Conservation (phyloP, 2,888 invertebrate genomes). For the Furcula furcula region DNA sequence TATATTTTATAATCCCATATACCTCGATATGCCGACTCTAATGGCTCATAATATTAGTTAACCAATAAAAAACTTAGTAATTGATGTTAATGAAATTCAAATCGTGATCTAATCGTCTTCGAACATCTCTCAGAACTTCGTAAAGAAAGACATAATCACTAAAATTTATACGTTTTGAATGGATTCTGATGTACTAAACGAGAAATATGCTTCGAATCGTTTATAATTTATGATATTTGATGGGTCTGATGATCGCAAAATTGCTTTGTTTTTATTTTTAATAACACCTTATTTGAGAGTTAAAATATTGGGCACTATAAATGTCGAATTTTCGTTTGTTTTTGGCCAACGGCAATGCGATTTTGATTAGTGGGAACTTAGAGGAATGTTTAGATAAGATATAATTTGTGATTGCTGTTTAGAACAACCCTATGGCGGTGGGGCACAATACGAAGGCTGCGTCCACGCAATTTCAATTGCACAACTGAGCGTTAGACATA, state of each 20-base stretch:
- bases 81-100: slow-evolving; percentile 33
- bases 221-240: slow-evolving; percentile 21
- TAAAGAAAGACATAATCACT: slow-evolving; percentile 27
- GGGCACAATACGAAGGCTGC: too few relatives aligned
- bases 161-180: slow-evolving; percentile 24
- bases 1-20: slow-evolving; percentile 23
- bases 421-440: too few relatives aligned
- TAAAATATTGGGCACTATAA: slow-evolving; percentile 24
- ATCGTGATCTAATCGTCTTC: slow-evolving; percentile 28
- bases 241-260: slow-evolving; percentile 16
- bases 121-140: slow-evolving; percentile 16
- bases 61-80: slow-evolving; percentile 29
- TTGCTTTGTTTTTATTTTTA: slow-evolving; percentile 26
- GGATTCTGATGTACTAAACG: slow-evolving; percentile 15
- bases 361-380: slow-evolving; percentile 19
- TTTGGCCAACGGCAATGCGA: slow-evolving; percentile 4
- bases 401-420: too few relatives aligned
- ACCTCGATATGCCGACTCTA: slow-evolving; percentile 20
- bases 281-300: slow-evolving; percentile 11
- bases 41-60: slow-evolving; percentile 28
- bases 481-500: too few relatives aligned
- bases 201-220: neutral
- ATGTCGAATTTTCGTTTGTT: slow-evolving; percentile 27
- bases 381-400: too few relatives aligned
- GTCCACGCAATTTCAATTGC: too few relatives aligned